Evolutionary conservation across 1,140 invertebrate genomes (phyloP), one percentile per base, ranked within the genome.

Genomic region (Palaemon carinicauda): DNA sequence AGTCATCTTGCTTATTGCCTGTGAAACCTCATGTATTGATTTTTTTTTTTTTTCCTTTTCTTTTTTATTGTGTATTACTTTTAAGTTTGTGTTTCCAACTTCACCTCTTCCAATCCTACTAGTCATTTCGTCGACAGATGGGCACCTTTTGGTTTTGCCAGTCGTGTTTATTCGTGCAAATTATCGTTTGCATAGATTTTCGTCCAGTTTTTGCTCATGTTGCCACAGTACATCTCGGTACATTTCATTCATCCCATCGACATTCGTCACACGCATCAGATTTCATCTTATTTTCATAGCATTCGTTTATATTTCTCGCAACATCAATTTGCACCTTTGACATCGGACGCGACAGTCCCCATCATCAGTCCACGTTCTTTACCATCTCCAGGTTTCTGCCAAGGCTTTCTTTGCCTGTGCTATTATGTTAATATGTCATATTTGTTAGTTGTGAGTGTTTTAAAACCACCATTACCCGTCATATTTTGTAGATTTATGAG

Each of bases 401-500:
- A 74, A 74, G 73, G 41, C 41, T 60, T 75, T 69, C 54, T 82
- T 21, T 60, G 52, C 54, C 82, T 84, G 82, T 84, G 56, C 82
- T 69, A 56, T 77, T 56, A 31, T 53, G 50, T 78, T 84, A 50
- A 75, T 41, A 41, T 75, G 73, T 84, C 82, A 77, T 84, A 73
- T 84, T 78, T 84, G 82, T 84, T 84, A 74, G 65, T 84, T 73
- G 77, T 84, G 82, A 77, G 82, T 77, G 82, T 84, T 84, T 84
- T 41, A 69, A n/a, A 78, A 52, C 74, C 82, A 84, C 74, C 82
- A 84, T 50, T 78, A 78, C 73, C 82, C 82, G 60, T 84, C 82
- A 84, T 84, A 84, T 84, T 84, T 84, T 84, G 82, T 84, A 84
- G 82, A 84, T 50, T n/a, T 65, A 84, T 54, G 77, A 79, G 77